Conservation (phyloP, 2,113 vertebrate species). For the Meriones unguiculatus region DNA sequence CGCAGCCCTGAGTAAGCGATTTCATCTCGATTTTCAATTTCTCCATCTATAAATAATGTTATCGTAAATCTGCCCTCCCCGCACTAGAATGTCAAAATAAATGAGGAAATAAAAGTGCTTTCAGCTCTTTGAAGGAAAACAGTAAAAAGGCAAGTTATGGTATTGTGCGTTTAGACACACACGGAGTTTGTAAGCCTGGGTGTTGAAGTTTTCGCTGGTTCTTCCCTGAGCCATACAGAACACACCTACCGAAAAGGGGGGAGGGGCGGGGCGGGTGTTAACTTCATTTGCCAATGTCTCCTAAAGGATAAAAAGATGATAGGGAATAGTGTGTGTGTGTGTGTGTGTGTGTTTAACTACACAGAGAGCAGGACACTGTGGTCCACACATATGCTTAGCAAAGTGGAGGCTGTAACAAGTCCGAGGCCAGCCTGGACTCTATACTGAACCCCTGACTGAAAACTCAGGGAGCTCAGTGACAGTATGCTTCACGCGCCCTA, state of each 20-base stretch:
- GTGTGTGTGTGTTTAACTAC: background rate
- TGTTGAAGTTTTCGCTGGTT: background rate
- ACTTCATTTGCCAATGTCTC: conserved; percentile 34
- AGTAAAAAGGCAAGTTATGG: conserved; percentile 34
- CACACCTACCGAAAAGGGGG: too few relatives aligned
- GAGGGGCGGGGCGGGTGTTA: background rate
- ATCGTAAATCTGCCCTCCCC: conserved; percentile 73
- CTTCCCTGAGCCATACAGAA: background rate
- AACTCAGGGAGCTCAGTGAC: background rate
- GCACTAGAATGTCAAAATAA: conserved; percentile 70
- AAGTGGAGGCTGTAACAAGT: background rate
- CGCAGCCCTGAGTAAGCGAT: conserved; percentile 62
- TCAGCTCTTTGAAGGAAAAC: conserved; percentile 67
- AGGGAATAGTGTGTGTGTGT: background rate
- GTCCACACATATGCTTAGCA: background rate
- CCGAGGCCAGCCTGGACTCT: background rate
- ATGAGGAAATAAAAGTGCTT: conserved; percentile 66
- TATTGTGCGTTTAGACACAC: conserved; percentile 22
- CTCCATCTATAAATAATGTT: conserved; percentile 77
- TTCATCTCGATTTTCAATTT: conserved; percentile 77
- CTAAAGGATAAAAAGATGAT: conserved; percentile 29
- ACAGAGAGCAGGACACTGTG: background rate
- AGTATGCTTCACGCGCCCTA: background rate
- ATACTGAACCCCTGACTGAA: background rate
- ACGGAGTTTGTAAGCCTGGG: background rate